Evolutionary conservation across 2,888 invertebrate genomes (phyloP), one percentile per base, ranked within the genome.

Genomic region (Meteorus cinctellus): DNA sequence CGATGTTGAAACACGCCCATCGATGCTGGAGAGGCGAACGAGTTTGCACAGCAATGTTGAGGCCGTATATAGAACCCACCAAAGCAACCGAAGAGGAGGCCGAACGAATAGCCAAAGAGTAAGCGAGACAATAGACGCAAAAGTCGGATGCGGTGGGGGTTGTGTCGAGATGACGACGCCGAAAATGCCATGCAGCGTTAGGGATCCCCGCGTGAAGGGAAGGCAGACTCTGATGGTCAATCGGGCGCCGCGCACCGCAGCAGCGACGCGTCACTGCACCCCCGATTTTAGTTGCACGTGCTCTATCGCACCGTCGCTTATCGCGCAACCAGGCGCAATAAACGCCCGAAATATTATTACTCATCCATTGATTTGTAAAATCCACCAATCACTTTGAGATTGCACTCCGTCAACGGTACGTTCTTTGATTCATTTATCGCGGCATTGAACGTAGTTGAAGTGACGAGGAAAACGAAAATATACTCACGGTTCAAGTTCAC

Each of bases 191-290:
- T 48, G 51, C 27, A 29, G 80, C 77, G 78, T 78, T 74, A 77
- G 75, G 71, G 72, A 72, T 72, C 72, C 72, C 83, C 85, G 85
- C 84, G 85, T 85, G 85, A 84, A 84, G 85, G 84, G 81, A 78
- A 79, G 86, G 84, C 89, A 89, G 89, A 89, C 86, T 86, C 88
- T 84, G 87, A 85, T 89, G 89, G 89, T 88, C 89, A 88, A 89
- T 88, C 89, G 89, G 87, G 88, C 86, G 86, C 85, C 88, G 88
- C 87, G 89, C 88, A 88, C 87, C 86, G 86, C 84, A 86, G 87
- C 85, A 81, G 87, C 85, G 86, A 86, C 87, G 88, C 89, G 86
- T 87, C 88, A 88, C 87, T 88, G 88, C 87, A 88, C 86, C 87
- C 84, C 86, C 85, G 86, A 78, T 72, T 76, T 87, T 86, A 82